These are phyloP conservation scores for Limnodromus scolopaceus DNA, from an alignment of 2,797 vertebrate genomes.

Conservation along the genomic window DNA sequence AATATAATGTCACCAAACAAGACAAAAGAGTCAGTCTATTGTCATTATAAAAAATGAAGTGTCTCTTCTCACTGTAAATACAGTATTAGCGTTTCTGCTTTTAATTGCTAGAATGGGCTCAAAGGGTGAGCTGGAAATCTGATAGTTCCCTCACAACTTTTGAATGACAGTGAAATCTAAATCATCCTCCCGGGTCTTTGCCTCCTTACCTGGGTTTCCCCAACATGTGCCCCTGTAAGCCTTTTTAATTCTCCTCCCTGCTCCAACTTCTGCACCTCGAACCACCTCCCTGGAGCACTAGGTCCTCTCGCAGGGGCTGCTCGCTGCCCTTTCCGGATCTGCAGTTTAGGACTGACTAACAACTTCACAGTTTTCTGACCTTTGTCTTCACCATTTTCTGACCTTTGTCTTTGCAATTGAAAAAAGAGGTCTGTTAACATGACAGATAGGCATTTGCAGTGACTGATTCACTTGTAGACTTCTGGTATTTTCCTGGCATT, in stretches of 20 bases:
- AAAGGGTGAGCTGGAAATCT: neutral
- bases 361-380: neutral
- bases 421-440: neutral
- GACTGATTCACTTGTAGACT: neutral
- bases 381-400: neutral
- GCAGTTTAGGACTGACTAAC: neutral
- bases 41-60: neutral
- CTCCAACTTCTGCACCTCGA: neutral
- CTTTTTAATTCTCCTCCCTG: neutral
- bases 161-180: neutral
- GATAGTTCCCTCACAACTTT: neutral
- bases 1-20: neutral
- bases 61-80: neutral
- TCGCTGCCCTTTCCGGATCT: neutral
- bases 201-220: neutral
- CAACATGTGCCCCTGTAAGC: accelerated
- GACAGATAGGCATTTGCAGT: neutral
- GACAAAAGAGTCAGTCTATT: neutral
- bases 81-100: neutral
- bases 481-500: neutral
- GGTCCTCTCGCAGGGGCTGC: neutral
- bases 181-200: neutral
- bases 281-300: accelerated
- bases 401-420: neutral
- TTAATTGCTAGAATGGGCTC: neutral